phyloP scores from a whole-genome alignment of 2,113 vertebrate genomes.

The Ptyas mucosa region DNA sequence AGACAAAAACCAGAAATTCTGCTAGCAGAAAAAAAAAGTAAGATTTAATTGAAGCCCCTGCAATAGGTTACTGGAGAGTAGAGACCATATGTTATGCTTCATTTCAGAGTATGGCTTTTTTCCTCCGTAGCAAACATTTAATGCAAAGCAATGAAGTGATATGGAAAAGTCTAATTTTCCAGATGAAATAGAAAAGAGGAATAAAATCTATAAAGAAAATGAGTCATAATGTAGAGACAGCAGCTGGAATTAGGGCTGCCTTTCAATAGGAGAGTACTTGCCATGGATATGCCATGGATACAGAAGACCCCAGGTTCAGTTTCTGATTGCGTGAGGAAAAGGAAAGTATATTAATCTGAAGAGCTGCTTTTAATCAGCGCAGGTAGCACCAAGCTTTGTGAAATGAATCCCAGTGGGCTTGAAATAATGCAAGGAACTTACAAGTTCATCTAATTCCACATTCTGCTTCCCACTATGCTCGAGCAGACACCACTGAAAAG shows the following conservation, averaged over 20 bases:
- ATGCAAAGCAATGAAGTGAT: background rate
- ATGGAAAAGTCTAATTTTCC: background rate
- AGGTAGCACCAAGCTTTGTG: background rate
- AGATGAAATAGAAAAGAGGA: background rate
- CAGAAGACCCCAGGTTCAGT: background rate
- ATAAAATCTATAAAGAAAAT: background rate
- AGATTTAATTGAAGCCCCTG: background rate
- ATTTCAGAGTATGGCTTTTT: background rate
- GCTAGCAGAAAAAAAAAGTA: background rate
- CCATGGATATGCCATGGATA: background rate
- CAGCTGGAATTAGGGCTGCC: background rate
- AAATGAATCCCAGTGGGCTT: background rate
- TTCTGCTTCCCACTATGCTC: background rate
- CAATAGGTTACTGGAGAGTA: background rate
- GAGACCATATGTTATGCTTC: fast-evolving
- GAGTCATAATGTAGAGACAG: background rate
- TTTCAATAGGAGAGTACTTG: background rate
- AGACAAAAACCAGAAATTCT: slow-evolving; percentile 43
- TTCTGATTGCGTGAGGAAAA: background rate
- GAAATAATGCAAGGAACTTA: background rate
- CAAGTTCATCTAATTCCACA: background rate
- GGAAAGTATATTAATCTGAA: background rate
- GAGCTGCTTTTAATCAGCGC: background rate
- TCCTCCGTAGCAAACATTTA: fast-evolving
- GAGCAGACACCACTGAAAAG: background rate